Conservation (phyloP, 2,113 vertebrate genomes). For the Cercopithecus mona region DNA sequence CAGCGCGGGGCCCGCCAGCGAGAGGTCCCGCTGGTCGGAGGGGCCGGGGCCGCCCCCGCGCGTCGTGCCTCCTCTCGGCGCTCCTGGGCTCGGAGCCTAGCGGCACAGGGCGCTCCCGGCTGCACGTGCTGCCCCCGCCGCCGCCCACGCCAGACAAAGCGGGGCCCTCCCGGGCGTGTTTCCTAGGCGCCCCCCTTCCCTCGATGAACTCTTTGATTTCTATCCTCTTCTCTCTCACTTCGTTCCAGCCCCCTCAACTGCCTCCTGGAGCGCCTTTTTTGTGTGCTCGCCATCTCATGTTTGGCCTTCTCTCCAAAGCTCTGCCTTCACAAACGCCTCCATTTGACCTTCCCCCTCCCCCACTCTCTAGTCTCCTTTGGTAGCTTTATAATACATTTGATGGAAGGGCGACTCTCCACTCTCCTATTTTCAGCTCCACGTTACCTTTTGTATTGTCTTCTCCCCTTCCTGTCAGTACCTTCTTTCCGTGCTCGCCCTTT, state of each 20-base stretch:
- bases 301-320: slow-evolving; percentile 43
- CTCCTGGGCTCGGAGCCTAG: neutral
- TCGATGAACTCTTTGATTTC: slow-evolving; percentile 55
- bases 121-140: slow-evolving; percentile 62
- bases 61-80: neutral
- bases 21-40: neutral
- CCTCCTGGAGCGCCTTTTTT: slow-evolving; percentile 41
- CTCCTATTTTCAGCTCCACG: neutral
- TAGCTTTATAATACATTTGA: neutral
- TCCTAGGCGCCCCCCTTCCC: neutral
- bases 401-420: neutral
- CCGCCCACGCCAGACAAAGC: slow-evolving; percentile 51
- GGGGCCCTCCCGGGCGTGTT: neutral
- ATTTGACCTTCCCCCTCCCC: neutral
- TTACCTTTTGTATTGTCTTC: neutral
- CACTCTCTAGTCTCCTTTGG: neutral
- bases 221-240: neutral
- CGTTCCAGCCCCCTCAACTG: slow-evolving; percentile 17
- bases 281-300: slow-evolving; percentile 36
- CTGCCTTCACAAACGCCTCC: neutral
- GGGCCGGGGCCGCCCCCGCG: neutral
- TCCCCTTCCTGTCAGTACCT: neutral
- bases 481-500: neutral
- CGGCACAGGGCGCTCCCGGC: neutral
- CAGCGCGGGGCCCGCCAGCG: neutral